Base-by-base conservation (phyloP, 1,140 invertebrate species). In the Drosophila mayri region DNA sequence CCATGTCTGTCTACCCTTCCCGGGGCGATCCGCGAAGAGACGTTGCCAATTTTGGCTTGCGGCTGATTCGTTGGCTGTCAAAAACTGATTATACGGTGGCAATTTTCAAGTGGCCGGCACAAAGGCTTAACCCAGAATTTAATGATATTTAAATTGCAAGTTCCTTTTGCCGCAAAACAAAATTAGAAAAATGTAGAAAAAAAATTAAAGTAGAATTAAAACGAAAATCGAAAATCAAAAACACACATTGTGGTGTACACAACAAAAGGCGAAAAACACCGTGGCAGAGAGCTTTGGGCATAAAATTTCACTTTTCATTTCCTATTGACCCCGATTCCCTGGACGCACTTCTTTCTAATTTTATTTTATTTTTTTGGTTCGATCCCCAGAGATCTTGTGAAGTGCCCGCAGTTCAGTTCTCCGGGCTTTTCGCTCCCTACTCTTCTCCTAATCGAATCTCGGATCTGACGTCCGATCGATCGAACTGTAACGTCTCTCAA, bases 101-200 rank as follows among this genome's bases (percentile, higher is more conserved):
- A 87, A 87, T 87, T 90, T 90, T 87, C 84, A 87, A 87, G 85
- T 90, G 77, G 68, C 71, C 68, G 62, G 61, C 77, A 84, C 84
- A 87, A 87, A 87, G 84, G 77, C 84, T 87, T 87, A 87, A 87
- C 84, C 84, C 81, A 87, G 68, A 87, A 90, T 90, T 85, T 79
- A 90, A 88, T 90, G 85, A 90, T 88, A 90, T 90, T 90, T 90
- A 88, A 88, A 88, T 90, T 84, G 85, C 85, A 88, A 88, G 85
- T 88, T 88, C 85, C 85, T 88, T 54, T 90, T 81, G 73, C 62
- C 64, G 57, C 62, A 57, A 61, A 63, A 50, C 25, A 63, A 63
- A 62, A 25, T 47, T 40, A 22, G 25, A 65, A 74, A 66, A 32
- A 47, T 10, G 25, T 41, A 55, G 60, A 30, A 41, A 50, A 28